Percentiles rank a stretch among this genome's conserved stretches.
Conservation (phyloP, 2,113 vertebrate species). For the Gulo gulo region DNA sequence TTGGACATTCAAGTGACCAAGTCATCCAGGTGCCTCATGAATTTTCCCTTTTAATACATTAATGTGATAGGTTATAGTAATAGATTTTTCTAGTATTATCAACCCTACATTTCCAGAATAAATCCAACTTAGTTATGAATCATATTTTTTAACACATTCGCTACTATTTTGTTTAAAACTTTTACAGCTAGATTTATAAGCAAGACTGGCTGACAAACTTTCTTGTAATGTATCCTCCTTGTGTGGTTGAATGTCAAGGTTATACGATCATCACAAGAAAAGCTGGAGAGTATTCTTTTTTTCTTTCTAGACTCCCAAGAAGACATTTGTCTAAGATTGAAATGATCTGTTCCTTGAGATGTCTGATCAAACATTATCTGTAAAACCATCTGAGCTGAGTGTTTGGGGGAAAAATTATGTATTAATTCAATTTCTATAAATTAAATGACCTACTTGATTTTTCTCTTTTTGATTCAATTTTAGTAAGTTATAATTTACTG, state of each 20-base stretch:
- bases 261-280: neutral
- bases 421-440: neutral
- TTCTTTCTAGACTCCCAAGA: neutral
- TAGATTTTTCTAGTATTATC: neutral
- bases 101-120: neutral
- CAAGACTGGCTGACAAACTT: neutral
- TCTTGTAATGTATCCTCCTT: neutral
- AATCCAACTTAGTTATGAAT: neutral
- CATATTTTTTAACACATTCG: neutral
- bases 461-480: conserved; percentile 40
- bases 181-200: neutral
- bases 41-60: neutral
- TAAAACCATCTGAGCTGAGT: neutral
- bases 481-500: neutral
- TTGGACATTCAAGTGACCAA: neutral
- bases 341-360: neutral
- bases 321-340: neutral
- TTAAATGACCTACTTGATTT: conserved; percentile 4
- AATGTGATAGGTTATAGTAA: neutral
- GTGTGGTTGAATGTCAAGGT: neutral
- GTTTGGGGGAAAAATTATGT: neutral
- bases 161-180: neutral
- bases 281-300: neutral
- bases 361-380: conserved; percentile 12
- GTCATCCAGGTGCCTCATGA: neutral